Percentiles rank a stretch among this genome's conserved stretches.
These are phyloP conservation scores for Stichopus horrens DNA, from an alignment of 53 echinoderm and acorn worm genomes.

Conservation along the genomic window DNA sequence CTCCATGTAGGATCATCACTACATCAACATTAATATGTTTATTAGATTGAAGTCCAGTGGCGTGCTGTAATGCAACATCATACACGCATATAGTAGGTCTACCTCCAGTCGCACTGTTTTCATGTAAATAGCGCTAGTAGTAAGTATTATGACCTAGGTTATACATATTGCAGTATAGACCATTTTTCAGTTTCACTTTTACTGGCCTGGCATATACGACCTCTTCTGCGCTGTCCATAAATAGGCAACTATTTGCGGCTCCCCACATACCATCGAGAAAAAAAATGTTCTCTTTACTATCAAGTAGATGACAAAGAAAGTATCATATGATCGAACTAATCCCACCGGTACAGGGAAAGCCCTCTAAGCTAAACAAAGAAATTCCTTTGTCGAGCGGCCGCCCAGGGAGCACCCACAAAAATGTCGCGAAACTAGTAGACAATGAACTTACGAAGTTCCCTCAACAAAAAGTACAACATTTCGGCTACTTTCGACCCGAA, in stretches of 20 bases:
- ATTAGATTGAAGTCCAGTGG: too few species aligned
- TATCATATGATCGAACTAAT: constrained; percentile 19
- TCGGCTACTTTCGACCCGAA: not conserved
- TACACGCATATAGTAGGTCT: too few species aligned
- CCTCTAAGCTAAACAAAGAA: constrained; percentile 32
- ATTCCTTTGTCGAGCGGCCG: constrained; percentile 38
- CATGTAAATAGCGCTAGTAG: too few species aligned
- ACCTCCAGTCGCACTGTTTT: too few species aligned
- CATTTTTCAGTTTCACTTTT: not conserved
- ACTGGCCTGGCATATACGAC: not conserved
- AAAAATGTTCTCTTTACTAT: not conserved
- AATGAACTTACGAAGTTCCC: constrained; percentile 1
- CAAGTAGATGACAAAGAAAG: constrained; percentile 17
- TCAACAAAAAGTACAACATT: not conserved
- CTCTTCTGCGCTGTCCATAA: constrained; percentile 19
- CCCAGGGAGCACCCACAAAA: constrained; percentile 38
- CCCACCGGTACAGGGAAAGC: constrained; percentile 10
- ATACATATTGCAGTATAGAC: too few species aligned
- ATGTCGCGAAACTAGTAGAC: constrained; percentile 44
- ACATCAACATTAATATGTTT: too few species aligned
- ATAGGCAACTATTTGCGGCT: constrained; percentile 32
- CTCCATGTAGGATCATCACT: too few species aligned
- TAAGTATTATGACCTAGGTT: too few species aligned
- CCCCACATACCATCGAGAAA: constrained; percentile 25
- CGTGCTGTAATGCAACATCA: too few species aligned